Percentiles rank a stretch among this genome's conserved stretches.
Evolutionary conservation across 1,140 invertebrate genomes (phyloP).

Genomic region (Drosophila santomea): DNA sequence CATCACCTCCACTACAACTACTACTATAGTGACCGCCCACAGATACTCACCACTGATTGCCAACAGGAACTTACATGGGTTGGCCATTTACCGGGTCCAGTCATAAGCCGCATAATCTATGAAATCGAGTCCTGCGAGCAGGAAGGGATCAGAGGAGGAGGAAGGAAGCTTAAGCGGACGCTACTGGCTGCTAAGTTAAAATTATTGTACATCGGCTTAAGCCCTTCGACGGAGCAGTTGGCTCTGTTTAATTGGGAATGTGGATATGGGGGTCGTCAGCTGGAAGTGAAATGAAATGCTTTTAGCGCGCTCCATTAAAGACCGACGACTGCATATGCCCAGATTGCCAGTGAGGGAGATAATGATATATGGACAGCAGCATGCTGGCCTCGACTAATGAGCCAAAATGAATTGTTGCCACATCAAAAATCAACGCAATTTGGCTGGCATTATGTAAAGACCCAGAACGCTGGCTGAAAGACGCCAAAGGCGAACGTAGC

Average conservation of each 20-base stretch:
- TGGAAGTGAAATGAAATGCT: conserved; percentile 54
- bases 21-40: conserved; percentile 2
- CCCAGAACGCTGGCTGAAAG: conserved; percentile 16
- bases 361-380: conserved; percentile 75
- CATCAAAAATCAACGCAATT: conserved; percentile 83
- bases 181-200: conserved; percentile 54
- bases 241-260: conserved; percentile 41
- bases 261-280: conserved; percentile 1
- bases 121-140: conserved; percentile 44
- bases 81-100: conserved; percentile 52
- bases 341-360: conserved; percentile 47
- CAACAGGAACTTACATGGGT: conserved; percentile 49
- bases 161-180: conserved; percentile 37
- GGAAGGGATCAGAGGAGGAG: background rate
- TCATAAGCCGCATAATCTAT: conserved; percentile 65
- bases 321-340: conserved; percentile 44
- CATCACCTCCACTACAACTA: background rate
- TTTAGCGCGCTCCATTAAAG: conserved; percentile 59
- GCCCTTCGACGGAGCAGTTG: conserved; percentile 34
- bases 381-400: conserved; percentile 73
- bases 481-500: background rate
- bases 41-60: conserved; percentile 15
- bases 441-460: conserved; percentile 77
- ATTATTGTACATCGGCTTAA: conserved; percentile 64
- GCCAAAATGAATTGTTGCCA: conserved; percentile 81